phyloP scores from a whole-genome alignment of 2,888 invertebrate genomes.

The Ectemnius lituratus region DNA sequence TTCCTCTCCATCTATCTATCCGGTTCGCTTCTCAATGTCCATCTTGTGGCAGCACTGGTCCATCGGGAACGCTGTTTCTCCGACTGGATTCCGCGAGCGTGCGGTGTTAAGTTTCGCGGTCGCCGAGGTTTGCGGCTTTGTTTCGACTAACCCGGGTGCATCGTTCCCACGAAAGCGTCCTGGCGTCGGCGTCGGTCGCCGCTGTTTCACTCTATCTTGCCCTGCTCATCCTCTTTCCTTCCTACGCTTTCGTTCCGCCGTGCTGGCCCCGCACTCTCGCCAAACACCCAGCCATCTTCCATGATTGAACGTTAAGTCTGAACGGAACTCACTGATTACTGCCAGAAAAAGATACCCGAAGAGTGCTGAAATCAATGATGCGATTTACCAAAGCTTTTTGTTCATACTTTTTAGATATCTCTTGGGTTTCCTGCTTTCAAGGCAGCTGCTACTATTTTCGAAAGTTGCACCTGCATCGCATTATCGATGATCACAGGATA shows the following conservation, averaged over 20 bases:
- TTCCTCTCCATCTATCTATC: slow-evolving; percentile 7
- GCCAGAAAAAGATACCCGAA: no score
- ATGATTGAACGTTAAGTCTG: slow-evolving; percentile 20
- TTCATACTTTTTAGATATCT: no score
- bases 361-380: no score
- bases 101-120: slow-evolving; percentile 75
- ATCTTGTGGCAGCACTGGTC: background rate
- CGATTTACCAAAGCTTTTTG: no score
- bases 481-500: no score
- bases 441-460: no score
- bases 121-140: slow-evolving; percentile 72
- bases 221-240: slow-evolving; percentile 32
- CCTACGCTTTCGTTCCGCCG: slow-evolving; percentile 33
- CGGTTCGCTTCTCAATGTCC: no score
- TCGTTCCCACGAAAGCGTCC: slow-evolving; percentile 66
- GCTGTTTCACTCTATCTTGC: slow-evolving; percentile 21
- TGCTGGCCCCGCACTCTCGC: slow-evolving; percentile 9
- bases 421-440: no score
- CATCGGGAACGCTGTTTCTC: slow-evolving; percentile 33
- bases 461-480: no score
- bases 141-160: slow-evolving; percentile 64
- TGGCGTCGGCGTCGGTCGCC: no score
- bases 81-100: slow-evolving; percentile 49
- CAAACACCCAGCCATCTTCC: background rate
- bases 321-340: no score